Evolutionary conservation across 2,888 invertebrate species (phyloP).

Genomic region (Nudaria mundana): DNA sequence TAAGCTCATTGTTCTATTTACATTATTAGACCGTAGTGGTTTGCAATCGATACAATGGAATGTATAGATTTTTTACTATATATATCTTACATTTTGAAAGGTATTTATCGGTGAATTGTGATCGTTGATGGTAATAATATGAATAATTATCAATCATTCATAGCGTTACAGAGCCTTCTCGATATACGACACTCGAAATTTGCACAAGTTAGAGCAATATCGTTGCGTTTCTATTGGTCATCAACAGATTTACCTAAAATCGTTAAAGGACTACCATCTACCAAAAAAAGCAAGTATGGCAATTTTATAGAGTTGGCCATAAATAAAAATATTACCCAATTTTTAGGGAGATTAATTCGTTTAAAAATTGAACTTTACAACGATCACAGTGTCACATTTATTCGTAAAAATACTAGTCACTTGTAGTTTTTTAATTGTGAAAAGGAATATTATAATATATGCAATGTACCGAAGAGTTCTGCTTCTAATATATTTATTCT

Average conservation of each 20-base stretch:
- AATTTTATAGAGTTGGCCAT: background rate
- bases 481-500: constrained; percentile 60
- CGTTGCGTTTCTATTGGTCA: too few species aligned
- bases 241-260: too few species aligned
- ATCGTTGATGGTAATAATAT: constrained; percentile 20
- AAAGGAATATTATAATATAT: constrained; percentile 41
- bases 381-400: constrained; percentile 30
- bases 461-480: constrained; percentile 48
- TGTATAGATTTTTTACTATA: constrained; percentile 58
- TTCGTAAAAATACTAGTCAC: constrained; percentile 48
- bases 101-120: constrained; percentile 25
- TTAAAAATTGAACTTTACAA: constrained; percentile 17
- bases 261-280: too few species aligned
- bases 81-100: constrained; percentile 33
- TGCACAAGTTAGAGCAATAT: background rate
- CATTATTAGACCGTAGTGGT: constrained; percentile 68
- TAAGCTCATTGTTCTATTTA: constrained; percentile 63
- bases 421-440: constrained; percentile 55
- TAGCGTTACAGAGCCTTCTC: too few species aligned
- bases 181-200: background rate
- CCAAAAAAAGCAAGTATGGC: too few species aligned
- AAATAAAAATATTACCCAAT: background rate
- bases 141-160: background rate
- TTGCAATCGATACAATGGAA: constrained; percentile 59
- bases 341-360: background rate